Evolutionary conservation across 2,797 vertebrate species (phyloP).

Genomic region (Hirundo rustica): DNA sequence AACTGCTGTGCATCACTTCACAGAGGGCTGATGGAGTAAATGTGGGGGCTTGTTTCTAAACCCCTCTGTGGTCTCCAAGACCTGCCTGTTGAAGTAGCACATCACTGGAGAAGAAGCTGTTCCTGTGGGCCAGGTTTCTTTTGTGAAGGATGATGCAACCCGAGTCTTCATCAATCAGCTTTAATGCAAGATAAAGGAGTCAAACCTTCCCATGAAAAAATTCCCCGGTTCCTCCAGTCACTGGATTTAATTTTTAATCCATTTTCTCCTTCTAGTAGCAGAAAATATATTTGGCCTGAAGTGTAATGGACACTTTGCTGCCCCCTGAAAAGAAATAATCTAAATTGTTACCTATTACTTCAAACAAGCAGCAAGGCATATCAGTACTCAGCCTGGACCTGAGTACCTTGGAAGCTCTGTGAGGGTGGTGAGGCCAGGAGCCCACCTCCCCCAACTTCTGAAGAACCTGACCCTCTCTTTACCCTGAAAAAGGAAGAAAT

Average conservation of each 20-base stretch:
- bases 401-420: background rate
- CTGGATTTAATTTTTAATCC: background rate
- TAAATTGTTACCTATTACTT: background rate
- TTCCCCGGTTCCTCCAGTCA: background rate
- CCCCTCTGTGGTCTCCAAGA: background rate
- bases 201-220: background rate
- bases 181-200: background rate
- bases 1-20: background rate
- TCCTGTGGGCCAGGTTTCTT: background rate
- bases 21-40: background rate
- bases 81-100: background rate
- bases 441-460: background rate
- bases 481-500: background rate
- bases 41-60: background rate
- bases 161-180: background rate
- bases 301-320: background rate
- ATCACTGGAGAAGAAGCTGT: background rate
- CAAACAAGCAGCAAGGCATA: background rate
- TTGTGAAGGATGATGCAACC: background rate
- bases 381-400: rapidly evolving
- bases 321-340: background rate
- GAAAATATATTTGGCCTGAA: background rate
- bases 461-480: background rate
- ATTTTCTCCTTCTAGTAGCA: background rate
- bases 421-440: background rate